phyloP scores from a whole-genome alignment of 2,113 vertebrate species.

The Rhodinocichla rosea region DNA sequence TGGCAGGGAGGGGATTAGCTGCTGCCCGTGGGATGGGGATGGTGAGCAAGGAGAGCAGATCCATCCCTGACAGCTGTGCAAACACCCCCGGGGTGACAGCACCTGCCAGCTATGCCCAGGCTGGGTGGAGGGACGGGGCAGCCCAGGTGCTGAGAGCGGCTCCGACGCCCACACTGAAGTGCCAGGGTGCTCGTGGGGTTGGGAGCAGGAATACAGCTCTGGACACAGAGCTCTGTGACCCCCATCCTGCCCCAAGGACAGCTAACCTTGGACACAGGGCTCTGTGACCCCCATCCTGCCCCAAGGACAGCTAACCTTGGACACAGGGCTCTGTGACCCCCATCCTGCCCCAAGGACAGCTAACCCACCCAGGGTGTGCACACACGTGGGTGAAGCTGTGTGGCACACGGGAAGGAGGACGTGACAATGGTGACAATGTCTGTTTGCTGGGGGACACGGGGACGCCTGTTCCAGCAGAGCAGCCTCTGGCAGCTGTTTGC shows the following conservation, averaged over 20 bases:
- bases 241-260: accelerated
- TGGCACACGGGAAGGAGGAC: accelerated
- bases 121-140: not conserved
- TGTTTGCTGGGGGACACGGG: not conserved
- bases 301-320: too few species aligned
- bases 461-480: not conserved
- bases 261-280: not conserved
- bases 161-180: accelerated
- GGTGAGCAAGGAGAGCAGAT: not conserved
- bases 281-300: too few species aligned
- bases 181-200: accelerated
- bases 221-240: not conserved
- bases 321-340: too few species aligned
- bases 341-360: not conserved
- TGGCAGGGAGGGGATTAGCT: not conserved
- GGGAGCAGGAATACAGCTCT: not conserved
- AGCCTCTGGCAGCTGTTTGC: not conserved
- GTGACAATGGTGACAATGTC: accelerated
- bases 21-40: not conserved
- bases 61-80: not conserved
- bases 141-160: accelerated
- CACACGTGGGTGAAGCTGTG: not conserved
- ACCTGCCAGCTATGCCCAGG: not conserved
- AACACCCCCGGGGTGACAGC: not conserved
- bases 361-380: accelerated